These are phyloP conservation scores for Kobus ellipsiprymnus DNA, from an alignment of 2,113 vertebrate species.

Conservation along the genomic window DNA sequence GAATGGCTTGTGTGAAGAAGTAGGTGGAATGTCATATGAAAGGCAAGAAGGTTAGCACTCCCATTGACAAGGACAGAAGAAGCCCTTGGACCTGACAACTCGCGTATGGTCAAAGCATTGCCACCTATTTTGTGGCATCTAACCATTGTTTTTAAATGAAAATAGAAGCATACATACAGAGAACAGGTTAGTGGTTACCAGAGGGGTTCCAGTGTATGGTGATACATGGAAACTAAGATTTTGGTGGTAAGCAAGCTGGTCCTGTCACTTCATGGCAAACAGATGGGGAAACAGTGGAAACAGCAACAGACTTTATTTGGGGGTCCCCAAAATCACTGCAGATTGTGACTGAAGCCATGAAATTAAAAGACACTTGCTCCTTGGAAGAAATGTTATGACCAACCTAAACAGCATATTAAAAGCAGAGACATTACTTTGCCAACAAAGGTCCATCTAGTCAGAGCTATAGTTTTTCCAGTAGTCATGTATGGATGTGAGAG, in stretches of 20 bases:
- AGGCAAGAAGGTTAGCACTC: slow-evolving; percentile 97
- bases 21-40: slow-evolving; percentile 79
- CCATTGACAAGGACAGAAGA: slow-evolving; percentile 96
- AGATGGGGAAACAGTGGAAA: background rate
- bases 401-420: background rate
- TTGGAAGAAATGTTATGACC: background rate
- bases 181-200: background rate
- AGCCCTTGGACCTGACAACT: slow-evolving; percentile 87
- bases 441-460: background rate
- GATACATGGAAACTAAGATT: background rate
- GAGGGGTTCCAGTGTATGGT: background rate
- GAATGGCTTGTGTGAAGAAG: background rate
- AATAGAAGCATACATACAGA: background rate
- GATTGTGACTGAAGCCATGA: background rate
- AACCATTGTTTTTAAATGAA: slow-evolving; percentile 87
- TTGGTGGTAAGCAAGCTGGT: background rate
- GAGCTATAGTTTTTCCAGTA: background rate
- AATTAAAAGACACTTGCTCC: background rate
- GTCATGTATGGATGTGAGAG: background rate
- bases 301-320: background rate
- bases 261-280: background rate
- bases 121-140: slow-evolving; percentile 99
- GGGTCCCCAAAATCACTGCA: background rate
- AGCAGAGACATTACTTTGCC: background rate
- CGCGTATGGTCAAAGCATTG: slow-evolving; percentile 95